Evolutionary conservation across 2,888 invertebrate species (phyloP).

Genomic region (Lordiphosa fenestrarum): DNA sequence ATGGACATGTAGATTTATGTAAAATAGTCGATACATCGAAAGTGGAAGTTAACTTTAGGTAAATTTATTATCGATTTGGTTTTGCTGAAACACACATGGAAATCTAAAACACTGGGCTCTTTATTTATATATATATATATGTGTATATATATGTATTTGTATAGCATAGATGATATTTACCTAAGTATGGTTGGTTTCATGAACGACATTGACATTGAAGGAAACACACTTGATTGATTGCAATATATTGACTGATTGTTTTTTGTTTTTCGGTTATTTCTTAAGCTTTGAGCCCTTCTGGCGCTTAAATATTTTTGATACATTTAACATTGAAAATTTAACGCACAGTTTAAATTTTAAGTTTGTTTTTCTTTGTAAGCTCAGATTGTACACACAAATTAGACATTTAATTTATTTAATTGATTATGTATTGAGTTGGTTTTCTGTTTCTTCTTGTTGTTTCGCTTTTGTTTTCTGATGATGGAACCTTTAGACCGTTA

Average conservation of each 20-base stretch:
- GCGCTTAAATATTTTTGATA: slow-evolving; percentile 20
- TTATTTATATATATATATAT: slow-evolving; percentile 19
- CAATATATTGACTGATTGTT: slow-evolving; percentile 63
- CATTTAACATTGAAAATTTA: slow-evolving; percentile 38
- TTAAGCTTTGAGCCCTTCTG: background rate
- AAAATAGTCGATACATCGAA: slow-evolving; percentile 34
- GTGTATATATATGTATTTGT: slow-evolving; percentile 13
- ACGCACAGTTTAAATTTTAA: slow-evolving; percentile 33
- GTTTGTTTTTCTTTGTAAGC: slow-evolving; percentile 38
- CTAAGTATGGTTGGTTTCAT: slow-evolving; percentile 6
- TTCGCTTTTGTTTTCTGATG: background rate
- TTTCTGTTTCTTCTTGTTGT: background rate
- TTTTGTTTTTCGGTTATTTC: slow-evolving; percentile 8
- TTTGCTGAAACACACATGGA: slow-evolving; percentile 41
- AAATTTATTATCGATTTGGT: background rate
- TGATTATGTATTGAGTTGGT: slow-evolving; percentile 4
- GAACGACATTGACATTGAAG: slow-evolving; percentile 32
- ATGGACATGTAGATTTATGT: slow-evolving; percentile 10
- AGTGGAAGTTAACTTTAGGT: slow-evolving; percentile 76
- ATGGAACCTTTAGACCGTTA: slow-evolving; percentile 46
- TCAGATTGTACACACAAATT: slow-evolving; percentile 59
- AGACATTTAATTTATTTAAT: slow-evolving; percentile 13
- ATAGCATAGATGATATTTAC: slow-evolving; percentile 5
- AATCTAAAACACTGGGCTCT: slow-evolving; percentile 58
- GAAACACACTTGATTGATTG: slow-evolving; percentile 65